Evolutionary conservation across 2,113 vertebrate genomes (phyloP), one percentile per base, ranked within the genome.

Genomic region (Platanista minor): DNA sequence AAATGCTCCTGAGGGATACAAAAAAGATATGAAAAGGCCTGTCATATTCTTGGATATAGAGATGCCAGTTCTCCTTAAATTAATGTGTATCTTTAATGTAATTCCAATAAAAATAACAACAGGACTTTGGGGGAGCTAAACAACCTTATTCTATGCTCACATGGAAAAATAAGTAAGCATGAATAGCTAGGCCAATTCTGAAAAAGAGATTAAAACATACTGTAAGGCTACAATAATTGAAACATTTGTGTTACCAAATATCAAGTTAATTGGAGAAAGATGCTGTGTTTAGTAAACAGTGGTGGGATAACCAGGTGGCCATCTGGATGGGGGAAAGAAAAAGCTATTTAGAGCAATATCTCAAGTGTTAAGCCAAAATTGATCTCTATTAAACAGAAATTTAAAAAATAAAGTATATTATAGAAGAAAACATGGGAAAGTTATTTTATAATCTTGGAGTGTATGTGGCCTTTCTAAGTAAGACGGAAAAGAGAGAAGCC

Each of bases 371-470:
- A 74, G 54, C 69, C 46, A 57, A 84, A 84, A 87, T 41, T 5
- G 41, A 49, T 57, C 64, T 78, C 31, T 78, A 49, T 64, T 87
- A 46, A 72, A 72, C 36, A 83, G 57, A 77, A 84, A 83, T 33
- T 90, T 80, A 0, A 36, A 39, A 82, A 69, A 64, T 75, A 59
- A 66, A 43, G 7, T 54, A 81, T 41, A 10, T 87, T 71, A n/a
- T 14, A 75, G 39, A 80, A 87, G 33, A 92, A 93, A 59, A 13
- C 17, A 71, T 33, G 31, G 54, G 43, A 64, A 84, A 69, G 11
- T 95, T 74, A 67, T 86, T 90, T 90, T 97, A 89, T 86, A 82
- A 77, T 83, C 23, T 71, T 94, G 25, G 21, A 43, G 21, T 49
- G 49, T 14, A 54, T 64, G 25, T 36, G 78, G 10, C 20, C 39